phyloP scores from a whole-genome alignment of 2,888 invertebrate genomes.

The Bellardia bayeri region DNA sequence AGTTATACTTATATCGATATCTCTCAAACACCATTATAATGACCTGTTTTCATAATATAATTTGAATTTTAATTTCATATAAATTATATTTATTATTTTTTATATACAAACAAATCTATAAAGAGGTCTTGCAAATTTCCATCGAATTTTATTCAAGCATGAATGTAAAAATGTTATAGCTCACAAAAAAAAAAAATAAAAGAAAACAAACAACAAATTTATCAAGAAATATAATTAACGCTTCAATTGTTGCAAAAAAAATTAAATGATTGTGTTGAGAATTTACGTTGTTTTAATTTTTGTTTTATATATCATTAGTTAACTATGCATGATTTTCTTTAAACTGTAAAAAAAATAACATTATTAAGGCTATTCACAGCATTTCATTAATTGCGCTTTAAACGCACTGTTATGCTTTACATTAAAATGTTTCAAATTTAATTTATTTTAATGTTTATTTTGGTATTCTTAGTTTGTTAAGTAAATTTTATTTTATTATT shows the following conservation, averaged over 20 bases:
- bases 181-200: neutral
- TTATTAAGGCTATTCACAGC: slow-evolving; percentile 43
- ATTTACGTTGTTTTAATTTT: slow-evolving; percentile 63
- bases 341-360: neutral
- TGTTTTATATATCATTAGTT: slow-evolving; percentile 7
- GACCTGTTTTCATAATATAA: neutral
- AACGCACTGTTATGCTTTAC: neutral
- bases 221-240: slow-evolving; percentile 52
- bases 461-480: neutral
- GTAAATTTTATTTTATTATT: neutral
- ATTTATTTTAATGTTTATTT: neutral
- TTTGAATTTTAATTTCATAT: neutral
- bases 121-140: slow-evolving; percentile 53
- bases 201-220: neutral
- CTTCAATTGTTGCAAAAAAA: slow-evolving; percentile 65
- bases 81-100: neutral
- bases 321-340: slow-evolving; percentile 21
- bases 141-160: slow-evolving; percentile 66
- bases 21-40: too few relatives aligned
- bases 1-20: too few relatives aligned
- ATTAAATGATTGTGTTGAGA: slow-evolving; percentile 53
- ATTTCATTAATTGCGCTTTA: neutral
- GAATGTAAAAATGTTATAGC: slow-evolving; percentile 62
- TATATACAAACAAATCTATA: neutral
- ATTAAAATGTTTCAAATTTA: neutral